These are phyloP conservation scores for Actias luna DNA, from an alignment of 2,888 invertebrate genomes.

Conservation along the genomic window DNA sequence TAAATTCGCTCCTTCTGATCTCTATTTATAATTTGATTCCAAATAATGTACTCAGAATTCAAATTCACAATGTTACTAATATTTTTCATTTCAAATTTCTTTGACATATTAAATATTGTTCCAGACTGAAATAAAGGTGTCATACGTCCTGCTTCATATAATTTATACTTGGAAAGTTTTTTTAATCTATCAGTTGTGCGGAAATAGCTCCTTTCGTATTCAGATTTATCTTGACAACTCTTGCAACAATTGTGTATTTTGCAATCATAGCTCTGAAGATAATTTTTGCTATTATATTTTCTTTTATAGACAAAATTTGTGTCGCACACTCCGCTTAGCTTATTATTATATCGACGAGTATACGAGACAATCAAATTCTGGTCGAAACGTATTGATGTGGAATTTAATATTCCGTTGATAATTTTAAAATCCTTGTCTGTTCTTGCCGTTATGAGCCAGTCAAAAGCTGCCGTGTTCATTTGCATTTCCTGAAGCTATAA, in stretches of 20 bases:
- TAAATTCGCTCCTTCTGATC: slow-evolving; percentile 34
- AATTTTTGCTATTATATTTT: slow-evolving; percentile 15
- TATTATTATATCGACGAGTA: slow-evolving; percentile 27
- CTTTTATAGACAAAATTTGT: slow-evolving; percentile 52
- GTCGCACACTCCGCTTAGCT: slow-evolving; percentile 44
- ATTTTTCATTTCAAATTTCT: slow-evolving; percentile 54
- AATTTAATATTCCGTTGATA: slow-evolving; percentile 58
- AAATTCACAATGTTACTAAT: slow-evolving; percentile 47
- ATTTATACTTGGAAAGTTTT: slow-evolving; percentile 51
- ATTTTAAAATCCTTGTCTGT: slow-evolving; percentile 49
- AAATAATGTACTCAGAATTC: slow-evolving; percentile 31
- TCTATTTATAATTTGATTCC: slow-evolving; percentile 24
- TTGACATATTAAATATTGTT: slow-evolving; percentile 53
- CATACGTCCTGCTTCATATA: slow-evolving; percentile 41
- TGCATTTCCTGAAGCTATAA: slow-evolving; percentile 56
- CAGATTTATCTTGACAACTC: slow-evolving; percentile 29
- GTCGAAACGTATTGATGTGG: slow-evolving; percentile 62
- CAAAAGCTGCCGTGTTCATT: slow-evolving; percentile 60
- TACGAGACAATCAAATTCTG: slow-evolving; percentile 61
- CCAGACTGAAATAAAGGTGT: slow-evolving; percentile 55
- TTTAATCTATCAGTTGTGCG: slow-evolving; percentile 52
- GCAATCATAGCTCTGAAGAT: background rate
- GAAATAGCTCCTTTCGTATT: slow-evolving; percentile 57
- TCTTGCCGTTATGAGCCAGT: slow-evolving; percentile 60
- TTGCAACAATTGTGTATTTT: slow-evolving; percentile 3